These are phyloP conservation scores for Anodontia alba DNA, from an alignment of 2,888 invertebrate genomes.

Conservation along the genomic window DNA sequence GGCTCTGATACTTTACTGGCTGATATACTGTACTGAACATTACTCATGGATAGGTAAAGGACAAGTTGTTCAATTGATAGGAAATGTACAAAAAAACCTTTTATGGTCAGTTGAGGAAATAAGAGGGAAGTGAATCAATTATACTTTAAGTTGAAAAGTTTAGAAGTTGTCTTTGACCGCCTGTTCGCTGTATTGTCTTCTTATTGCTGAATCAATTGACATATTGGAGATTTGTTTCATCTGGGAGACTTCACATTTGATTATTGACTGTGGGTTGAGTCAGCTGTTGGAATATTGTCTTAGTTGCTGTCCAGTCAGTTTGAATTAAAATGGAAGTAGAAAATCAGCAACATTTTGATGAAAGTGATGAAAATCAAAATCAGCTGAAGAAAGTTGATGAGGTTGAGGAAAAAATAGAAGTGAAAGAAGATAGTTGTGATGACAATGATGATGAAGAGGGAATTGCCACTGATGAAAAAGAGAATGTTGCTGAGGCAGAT, in stretches of 20 bases:
- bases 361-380: background rate
- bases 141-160: background rate
- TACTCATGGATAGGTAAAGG: background rate
- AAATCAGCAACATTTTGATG: background rate
- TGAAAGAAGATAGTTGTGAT: background rate
- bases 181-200: background rate
- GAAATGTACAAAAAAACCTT: background rate
- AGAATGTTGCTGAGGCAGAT: background rate
- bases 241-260: background rate
- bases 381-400: background rate
- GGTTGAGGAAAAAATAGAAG: background rate
- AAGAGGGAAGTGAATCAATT: background rate
- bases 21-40: slow-evolving; percentile 10
- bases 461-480: background rate
- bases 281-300: background rate
- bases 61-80: background rate
- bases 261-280: background rate
- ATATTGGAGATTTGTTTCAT: slow-evolving; percentile 2
- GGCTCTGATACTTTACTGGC: background rate
- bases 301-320: too few relatives aligned
- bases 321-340: background rate
- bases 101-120: slow-evolving; percentile 12
- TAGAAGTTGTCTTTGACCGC: background rate
- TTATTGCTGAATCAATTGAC: slow-evolving; percentile 10
- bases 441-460: background rate